Base-by-base conservation (phyloP, 2,888 invertebrate species). In the Ennomos erosarius region DNA sequence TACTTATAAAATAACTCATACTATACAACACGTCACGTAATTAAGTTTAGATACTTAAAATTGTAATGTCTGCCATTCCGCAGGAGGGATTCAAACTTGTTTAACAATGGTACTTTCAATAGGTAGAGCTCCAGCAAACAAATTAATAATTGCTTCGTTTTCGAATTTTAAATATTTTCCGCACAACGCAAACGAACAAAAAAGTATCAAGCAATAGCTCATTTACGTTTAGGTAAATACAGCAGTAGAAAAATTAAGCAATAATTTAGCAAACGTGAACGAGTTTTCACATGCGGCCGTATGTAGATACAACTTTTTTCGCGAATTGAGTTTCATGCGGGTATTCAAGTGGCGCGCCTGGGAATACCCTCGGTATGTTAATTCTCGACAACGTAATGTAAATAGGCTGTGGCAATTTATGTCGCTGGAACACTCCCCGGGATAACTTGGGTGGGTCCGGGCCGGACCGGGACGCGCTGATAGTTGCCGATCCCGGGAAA, bases 331-430 rank as follows among this genome's bases (percentile, higher is more conserved):
- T 70, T 73, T 74, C 70, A 71, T 69, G 62, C 72, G 73, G 74
- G 81, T 82, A 87, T 83, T 80, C 80, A 76, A 82, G 84, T 79
- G 76, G 78, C 73, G 75, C 79, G 75, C 86, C 71, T 67, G 89
- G 89, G 89, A 89, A 87, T 85, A 84, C 82, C 85, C 85, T 72
- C 73, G 78, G 78, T 90, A 89, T 90, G 90, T 88, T 89, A 90
- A 90, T 89, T 85, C 82, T 76, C 79, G 81, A 77, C 80, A 76
- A 67, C 75, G 76, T 83, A 88, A 88, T 89, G 88, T 87, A 90
- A 88, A 90, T 86, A 85, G 83, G 82, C 77, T 74, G 76, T 72
- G 76, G 82, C 82, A 87, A 88, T 88, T 88, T 89, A 88, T 89
- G 87, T 88, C 86, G 82, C 82, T 84, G 81, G 81, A 86, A 84